Evolutionary conservation across 2,888 invertebrate genomes (phyloP), one percentile per base, ranked within the genome.

Genomic region (Stenchaetothrips biformis): DNA sequence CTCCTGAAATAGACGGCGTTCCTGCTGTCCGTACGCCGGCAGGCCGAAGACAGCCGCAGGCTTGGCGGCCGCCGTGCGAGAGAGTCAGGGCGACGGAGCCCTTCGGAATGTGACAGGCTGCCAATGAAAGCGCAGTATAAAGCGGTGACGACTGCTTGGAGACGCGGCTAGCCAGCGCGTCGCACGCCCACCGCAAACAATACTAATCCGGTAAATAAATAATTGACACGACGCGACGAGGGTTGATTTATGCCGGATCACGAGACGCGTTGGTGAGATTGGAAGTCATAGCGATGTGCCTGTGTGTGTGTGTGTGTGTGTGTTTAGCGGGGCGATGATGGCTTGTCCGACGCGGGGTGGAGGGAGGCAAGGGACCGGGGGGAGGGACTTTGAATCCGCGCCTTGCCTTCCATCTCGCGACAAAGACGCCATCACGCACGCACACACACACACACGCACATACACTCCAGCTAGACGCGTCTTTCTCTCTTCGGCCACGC

Each of bases 141-240:
- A 53, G 53, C 16, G 53, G 53, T 53, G 6, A 53, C 53, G 53
- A 53, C 53, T 53, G 2, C 53, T 53, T 53, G 53, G 53, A 53
- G 53, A 53, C 53, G 37, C 37, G 37, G 37, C 37, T 4, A 4
- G 37, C 37, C 37, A 37, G 37, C 16, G 53, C 16, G 53, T 53
- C 13, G 53, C 53, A 13, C 53, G 53, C 13, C 53, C 37, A 13
- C 53, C 53, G 53, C 53, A 13, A 2, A 53, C n/a, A 21, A 67
- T 67, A 67, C 67, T n/a, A 67, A 67, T 67, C n/a, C 67, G 9
- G 67, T 21, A 67, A 67, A 67, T 67, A 67, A 67, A 67, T 67
- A 67, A n/a, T n/a, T n/a, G 18, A n/a, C n/a, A 67, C n/a, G 62
- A 7, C n/a, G 13, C 18, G 18, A n/a, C n/a, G 62, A n/a, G 18